Percentiles rank a stretch among this genome's conserved stretches.
Evolutionary conservation across 2,888 invertebrate genomes (phyloP).

Genomic region (Tenthredo distinguenda): DNA sequence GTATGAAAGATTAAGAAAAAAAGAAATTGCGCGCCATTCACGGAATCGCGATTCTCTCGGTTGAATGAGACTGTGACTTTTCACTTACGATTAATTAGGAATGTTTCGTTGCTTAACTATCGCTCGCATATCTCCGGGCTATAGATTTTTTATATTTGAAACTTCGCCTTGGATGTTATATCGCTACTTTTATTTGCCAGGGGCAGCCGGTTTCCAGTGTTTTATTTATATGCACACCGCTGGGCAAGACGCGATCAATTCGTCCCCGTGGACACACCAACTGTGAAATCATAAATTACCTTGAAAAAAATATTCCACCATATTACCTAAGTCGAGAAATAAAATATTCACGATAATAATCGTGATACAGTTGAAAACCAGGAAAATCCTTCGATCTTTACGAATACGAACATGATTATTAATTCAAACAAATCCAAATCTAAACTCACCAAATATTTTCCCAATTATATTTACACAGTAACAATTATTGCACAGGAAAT

Average conservation of each 20-base stretch:
- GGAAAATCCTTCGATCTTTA: background rate
- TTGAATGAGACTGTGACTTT: background rate
- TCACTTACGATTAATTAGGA: background rate
- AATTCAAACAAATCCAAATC: background rate
- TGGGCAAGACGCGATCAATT: slow-evolving; percentile 4
- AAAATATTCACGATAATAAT: background rate
- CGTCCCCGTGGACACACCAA: background rate
- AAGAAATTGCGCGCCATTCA: background rate
- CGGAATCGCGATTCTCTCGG: background rate
- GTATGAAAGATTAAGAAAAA: background rate
- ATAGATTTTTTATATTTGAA: slow-evolving; percentile 1
- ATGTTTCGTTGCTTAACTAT: background rate
- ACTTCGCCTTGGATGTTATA: slow-evolving; percentile 29
- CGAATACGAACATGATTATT: background rate
- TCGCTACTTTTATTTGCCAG: slow-evolving; percentile 43
- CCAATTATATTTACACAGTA: background rate
- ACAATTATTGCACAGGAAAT: background rate
- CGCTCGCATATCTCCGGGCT: background rate
- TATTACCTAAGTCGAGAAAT: background rate
- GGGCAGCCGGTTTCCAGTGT: slow-evolving; percentile 44
- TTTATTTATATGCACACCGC: slow-evolving; percentile 44
- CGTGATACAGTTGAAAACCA: background rate
- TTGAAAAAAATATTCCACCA: background rate
- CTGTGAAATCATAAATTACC: slow-evolving; percentile 20
- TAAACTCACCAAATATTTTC: slow-evolving; percentile 3